Conservation (phyloP, 2,797 vertebrate genomes). For the Hylomyscus alleni region DNA sequence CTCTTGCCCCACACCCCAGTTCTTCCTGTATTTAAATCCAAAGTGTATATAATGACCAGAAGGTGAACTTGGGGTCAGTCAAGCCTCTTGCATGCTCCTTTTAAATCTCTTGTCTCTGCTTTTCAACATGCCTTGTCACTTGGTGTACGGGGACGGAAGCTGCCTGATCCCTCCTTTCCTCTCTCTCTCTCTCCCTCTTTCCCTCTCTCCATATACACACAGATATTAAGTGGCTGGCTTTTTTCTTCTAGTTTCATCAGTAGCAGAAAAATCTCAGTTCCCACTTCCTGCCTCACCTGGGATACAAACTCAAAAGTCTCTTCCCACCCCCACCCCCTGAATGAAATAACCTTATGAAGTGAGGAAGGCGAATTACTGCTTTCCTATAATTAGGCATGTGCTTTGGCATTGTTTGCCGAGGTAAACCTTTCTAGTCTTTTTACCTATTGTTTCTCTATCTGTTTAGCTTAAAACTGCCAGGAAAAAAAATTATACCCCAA, state of each 20-base stretch:
- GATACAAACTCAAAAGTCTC: not conserved
- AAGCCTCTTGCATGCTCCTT: not conserved
- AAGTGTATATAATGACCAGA: not conserved
- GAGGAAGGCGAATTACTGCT: not conserved
- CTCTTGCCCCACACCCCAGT: not conserved
- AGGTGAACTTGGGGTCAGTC: not conserved
- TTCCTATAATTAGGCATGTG: constrained; percentile 16
- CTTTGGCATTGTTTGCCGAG: not conserved
- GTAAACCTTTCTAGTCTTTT: constrained; percentile 16
- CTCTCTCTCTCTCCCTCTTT: not conserved
- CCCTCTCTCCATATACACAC: too few relatives aligned
- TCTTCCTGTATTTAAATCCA: not conserved
- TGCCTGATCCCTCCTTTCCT: not conserved
- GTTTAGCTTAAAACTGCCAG: constrained; percentile 37
- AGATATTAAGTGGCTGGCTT: not conserved
- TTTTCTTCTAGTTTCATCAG: constrained; percentile 40
- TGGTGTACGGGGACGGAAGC: not conserved
- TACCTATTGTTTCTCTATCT: constrained; percentile 13
- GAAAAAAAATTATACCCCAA: not conserved
- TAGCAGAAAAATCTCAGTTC: not conserved
- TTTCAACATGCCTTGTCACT: not conserved
- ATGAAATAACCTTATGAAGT: constrained; percentile 28
- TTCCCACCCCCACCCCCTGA: not conserved
- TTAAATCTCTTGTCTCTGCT: not conserved
- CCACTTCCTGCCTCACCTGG: not conserved